Base-by-base conservation (phyloP, 1,140 invertebrate species). In the Lethocerus indicus region DNA sequence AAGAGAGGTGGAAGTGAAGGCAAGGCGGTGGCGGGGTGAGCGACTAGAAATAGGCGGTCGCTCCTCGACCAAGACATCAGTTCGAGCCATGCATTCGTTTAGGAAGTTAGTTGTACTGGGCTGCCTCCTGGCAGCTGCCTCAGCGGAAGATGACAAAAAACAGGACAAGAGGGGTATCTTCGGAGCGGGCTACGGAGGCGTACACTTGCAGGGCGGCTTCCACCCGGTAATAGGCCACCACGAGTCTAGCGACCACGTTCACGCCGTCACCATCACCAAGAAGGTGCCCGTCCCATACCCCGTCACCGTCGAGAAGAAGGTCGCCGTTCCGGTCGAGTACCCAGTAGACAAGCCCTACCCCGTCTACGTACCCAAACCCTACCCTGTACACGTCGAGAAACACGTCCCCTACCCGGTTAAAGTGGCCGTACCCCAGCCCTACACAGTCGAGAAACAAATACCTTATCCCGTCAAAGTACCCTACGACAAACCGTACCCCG, bases 251-350 rank as follows among this genome's bases (percentile, higher is more conserved):
- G 47, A 53, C 20, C 46, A 49, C 36, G 67, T 75, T 54, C 82
- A 77, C 61, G 81, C 78, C 50, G 65, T 80, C 59, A 79, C 78
- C 28, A 62, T 81, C n/a, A 70, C 77, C 29, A 82, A 82, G 63
- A 75, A 75, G 57, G 40, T 54, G 16, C 47, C 49, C 14, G 43
- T 41, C 7, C 52, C 47, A 3, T 54, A 54, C 28, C 32, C 24
- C 1, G 51, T 52, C 3, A 52, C 49, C 14, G 47, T 49, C 3
- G 52, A 47, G 40, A 49, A 50, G 43, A 50, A 50, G 26, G 43
- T 50, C 2, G 25, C 48, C 2, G 26, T 51, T 51, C 66, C 72
- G 40, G 74, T 78, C 29, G 71, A 77, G 57, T 75, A 69, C 54
- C 74, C 68, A 25, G 71, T 76, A 14, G 63, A 66, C 53, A 59